Evolutionary conservation across 2,113 vertebrate species (phyloP).

Genomic region (Pionites leucogaster): DNA sequence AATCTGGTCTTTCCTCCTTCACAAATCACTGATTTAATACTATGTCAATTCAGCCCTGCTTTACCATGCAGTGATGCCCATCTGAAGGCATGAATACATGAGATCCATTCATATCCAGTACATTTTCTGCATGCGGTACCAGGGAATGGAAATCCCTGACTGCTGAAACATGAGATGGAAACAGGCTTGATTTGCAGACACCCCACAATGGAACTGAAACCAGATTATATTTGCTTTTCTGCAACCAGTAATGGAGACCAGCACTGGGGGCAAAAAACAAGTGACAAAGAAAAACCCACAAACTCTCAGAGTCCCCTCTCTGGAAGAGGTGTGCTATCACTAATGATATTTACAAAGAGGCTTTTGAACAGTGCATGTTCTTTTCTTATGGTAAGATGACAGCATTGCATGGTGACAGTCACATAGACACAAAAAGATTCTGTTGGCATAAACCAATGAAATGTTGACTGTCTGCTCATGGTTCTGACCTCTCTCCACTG

Average conservation of each 20-base stretch:
- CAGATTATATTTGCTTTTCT: background rate
- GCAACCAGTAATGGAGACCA: background rate
- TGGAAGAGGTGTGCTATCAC: background rate
- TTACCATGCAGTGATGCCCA: accelerated
- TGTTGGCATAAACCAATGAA: background rate
- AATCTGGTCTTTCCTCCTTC: background rate
- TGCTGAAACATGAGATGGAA: background rate
- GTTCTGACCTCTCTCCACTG: background rate
- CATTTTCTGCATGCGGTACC: background rate
- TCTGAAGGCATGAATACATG: background rate
- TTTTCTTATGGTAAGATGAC: background rate
- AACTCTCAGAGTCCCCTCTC: background rate
- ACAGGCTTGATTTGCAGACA: background rate
- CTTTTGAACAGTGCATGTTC: background rate
- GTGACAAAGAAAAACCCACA: background rate
- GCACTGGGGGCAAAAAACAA: background rate
- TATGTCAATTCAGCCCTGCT: background rate
- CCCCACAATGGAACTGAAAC: background rate
- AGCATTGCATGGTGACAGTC: background rate
- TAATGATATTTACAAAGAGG: background rate
- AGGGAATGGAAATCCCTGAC: background rate
- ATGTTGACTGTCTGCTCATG: background rate
- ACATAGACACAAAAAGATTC: background rate
- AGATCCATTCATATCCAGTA: background rate
- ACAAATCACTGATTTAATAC: background rate